These are phyloP conservation scores for Oreocharis arfaki DNA, from an alignment of 2,113 vertebrate genomes.

Conservation along the genomic window DNA sequence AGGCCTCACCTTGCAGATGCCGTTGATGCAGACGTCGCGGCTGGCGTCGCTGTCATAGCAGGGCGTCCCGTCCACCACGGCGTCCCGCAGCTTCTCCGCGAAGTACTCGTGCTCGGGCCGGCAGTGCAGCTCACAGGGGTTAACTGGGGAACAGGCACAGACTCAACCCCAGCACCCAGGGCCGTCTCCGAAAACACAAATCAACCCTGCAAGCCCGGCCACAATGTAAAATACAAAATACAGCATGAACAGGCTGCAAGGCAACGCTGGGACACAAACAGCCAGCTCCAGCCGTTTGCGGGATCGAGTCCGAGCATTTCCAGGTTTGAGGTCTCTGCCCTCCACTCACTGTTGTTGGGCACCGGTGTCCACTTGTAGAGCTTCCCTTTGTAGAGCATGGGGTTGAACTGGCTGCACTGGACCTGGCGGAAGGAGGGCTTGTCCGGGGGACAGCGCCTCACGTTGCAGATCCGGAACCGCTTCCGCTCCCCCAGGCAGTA, in stretches of 20 bases:
- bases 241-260: accelerated
- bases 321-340: accelerated
- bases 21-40: conserved; percentile 88
- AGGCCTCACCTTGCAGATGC: conserved; percentile 88
- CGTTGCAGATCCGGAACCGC: conserved; percentile 81
- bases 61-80: conserved; percentile 85
- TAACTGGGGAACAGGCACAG: conserved; percentile 67
- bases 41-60: conserved; percentile 81
- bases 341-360: conserved; percentile 78
- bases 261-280: accelerated
- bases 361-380: conserved; percentile 87
- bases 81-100: conserved; percentile 86
- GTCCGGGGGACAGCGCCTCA: conserved; percentile 64
- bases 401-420: conserved; percentile 89
- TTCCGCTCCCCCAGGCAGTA: conserved; percentile 89
- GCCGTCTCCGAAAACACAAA: accelerated
- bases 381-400: conserved; percentile 82
- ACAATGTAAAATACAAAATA: accelerated
- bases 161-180: background rate
- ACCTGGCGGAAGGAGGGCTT: conserved; percentile 81
- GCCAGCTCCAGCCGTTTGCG: accelerated
- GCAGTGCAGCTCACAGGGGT: conserved; percentile 93
- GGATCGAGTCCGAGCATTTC: accelerated
- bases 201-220: background rate
- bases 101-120: conserved; percentile 81